phyloP scores from a whole-genome alignment of 1,140 invertebrate genomes.

The Aphaenogaster ashmeadi region DNA sequence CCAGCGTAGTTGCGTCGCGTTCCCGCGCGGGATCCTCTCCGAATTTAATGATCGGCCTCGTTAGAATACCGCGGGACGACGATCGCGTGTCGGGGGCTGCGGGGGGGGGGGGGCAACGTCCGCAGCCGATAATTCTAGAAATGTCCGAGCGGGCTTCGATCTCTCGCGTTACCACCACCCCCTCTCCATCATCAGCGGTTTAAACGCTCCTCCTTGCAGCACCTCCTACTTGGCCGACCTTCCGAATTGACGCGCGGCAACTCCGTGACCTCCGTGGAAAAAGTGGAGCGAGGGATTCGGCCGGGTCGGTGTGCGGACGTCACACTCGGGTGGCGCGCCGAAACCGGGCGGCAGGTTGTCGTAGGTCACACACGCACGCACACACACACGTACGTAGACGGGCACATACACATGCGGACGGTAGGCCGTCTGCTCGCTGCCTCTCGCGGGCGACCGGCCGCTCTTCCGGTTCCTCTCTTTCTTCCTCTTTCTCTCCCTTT shows the following conservation, averaged over 20 bases:
- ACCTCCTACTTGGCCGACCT: conserved; percentile 47
- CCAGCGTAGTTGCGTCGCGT: neutral
- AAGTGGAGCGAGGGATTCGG: conserved; percentile 58
- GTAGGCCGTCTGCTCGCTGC: neutral
- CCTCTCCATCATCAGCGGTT: neutral
- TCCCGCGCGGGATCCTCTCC: neutral
- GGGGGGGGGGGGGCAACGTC: conserved; percentile 47
- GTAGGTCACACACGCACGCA: conserved; percentile 62
- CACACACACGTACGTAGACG: conserved; percentile 1
- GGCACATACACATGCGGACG: neutral
- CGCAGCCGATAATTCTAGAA: conserved; percentile 64
- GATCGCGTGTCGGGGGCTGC: conserved; percentile 21
- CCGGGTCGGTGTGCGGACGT: conserved; percentile 54
- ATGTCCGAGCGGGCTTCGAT: conserved; percentile 42
- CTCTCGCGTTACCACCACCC: conserved; percentile 7
- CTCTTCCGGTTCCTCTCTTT: conserved; percentile 30
- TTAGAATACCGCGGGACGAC: neutral
- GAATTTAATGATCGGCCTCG: conserved; percentile 51
- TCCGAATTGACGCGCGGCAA: conserved; percentile 35
- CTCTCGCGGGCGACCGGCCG: conserved; percentile 29
- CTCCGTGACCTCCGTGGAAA: conserved; percentile 57
- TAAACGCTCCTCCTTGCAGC: neutral
- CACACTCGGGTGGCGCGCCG: conserved; percentile 43
- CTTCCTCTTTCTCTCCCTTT: neutral
- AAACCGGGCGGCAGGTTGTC: conserved; percentile 67